Percentiles rank a stretch among this genome's conserved stretches.
Evolutionary conservation across 2,888 invertebrate genomes (phyloP).

Genomic region (Sarcophaga carnaria): DNA sequence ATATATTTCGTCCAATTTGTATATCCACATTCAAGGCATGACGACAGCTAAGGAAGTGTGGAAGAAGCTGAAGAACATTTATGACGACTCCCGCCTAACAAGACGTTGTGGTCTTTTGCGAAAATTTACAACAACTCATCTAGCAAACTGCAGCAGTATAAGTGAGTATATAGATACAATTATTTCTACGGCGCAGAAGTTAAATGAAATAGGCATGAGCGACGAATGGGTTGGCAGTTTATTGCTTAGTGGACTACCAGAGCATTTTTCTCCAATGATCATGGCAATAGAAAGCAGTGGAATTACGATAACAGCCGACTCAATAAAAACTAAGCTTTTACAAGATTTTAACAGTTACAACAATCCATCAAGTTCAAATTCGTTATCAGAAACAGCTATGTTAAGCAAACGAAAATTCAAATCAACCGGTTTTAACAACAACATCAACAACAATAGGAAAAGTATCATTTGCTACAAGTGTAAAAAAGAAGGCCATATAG

Average conservation of each 20-base stretch:
- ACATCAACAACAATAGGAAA: too few relatives aligned
- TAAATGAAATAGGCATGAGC: constrained; percentile 47
- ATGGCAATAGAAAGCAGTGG: too few relatives aligned
- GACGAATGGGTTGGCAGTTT: constrained; percentile 46
- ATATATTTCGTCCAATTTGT: constrained; percentile 43
- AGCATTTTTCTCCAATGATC: constrained; percentile 33
- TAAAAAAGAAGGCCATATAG: too few relatives aligned
- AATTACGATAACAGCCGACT: too few relatives aligned
- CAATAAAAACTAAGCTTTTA: too few relatives aligned
- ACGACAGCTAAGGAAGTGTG: constrained; percentile 35
- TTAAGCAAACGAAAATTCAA: too few relatives aligned
- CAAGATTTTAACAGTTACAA: too few relatives aligned
- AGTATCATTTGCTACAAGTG: too few relatives aligned
- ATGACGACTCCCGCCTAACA: constrained; percentile 20
- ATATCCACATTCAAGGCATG: constrained; percentile 33
- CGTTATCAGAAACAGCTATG: too few relatives aligned
- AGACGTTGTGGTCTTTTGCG: constrained; percentile 4
- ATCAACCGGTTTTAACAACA: too few relatives aligned
- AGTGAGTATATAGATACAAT: constrained; percentile 6
- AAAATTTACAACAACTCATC: constrained; percentile 39
- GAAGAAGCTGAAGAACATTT: constrained; percentile 6
- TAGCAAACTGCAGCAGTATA: constrained; percentile 30
- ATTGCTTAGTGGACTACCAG: constrained; percentile 33
- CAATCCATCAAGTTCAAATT: too few relatives aligned
- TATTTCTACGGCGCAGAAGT: constrained; percentile 43